phyloP scores from a whole-genome alignment of 1,140 invertebrate genomes.

The Ganaspis sp. region DNA sequence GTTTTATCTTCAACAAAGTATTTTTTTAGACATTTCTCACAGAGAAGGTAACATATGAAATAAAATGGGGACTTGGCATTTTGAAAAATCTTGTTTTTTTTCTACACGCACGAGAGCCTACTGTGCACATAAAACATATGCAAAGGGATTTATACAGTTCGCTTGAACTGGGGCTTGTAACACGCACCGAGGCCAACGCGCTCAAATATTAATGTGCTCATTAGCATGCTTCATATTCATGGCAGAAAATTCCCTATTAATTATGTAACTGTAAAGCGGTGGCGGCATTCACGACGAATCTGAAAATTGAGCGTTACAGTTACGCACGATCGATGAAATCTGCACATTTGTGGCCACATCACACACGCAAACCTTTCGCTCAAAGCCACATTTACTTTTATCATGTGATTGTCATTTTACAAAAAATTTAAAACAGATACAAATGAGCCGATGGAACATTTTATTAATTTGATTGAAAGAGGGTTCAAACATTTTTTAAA shows the following conservation, averaged over 20 bases:
- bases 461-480: too few relatives aligned
- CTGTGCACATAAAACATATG: conserved; percentile 2
- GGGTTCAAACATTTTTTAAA: too few relatives aligned
- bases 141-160: conserved; percentile 26
- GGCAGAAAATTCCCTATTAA: conserved; percentile 47
- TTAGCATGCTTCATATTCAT: conserved; percentile 47
- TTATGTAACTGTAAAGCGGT: conserved; percentile 37
- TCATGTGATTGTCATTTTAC: neutral
- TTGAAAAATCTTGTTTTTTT: conserved; percentile 13
- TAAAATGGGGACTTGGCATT: neutral
- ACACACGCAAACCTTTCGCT: neutral
- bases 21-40: neutral
- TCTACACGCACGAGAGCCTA: conserved; percentile 4
- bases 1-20: too few relatives aligned
- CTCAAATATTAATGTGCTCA: conserved; percentile 50
- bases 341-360: conserved; percentile 7
- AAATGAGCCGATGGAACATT: too few relatives aligned
- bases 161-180: neutral
- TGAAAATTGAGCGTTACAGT: neutral
- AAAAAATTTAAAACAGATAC: neutral
- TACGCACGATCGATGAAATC: conserved; percentile 9
- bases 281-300: neutral
- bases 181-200: conserved; percentile 24
- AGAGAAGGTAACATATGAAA: neutral
- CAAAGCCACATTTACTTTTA: neutral